These are phyloP conservation scores for Antigone vipio DNA, from an alignment of 2,113 vertebrate species.

Conservation along the genomic window DNA sequence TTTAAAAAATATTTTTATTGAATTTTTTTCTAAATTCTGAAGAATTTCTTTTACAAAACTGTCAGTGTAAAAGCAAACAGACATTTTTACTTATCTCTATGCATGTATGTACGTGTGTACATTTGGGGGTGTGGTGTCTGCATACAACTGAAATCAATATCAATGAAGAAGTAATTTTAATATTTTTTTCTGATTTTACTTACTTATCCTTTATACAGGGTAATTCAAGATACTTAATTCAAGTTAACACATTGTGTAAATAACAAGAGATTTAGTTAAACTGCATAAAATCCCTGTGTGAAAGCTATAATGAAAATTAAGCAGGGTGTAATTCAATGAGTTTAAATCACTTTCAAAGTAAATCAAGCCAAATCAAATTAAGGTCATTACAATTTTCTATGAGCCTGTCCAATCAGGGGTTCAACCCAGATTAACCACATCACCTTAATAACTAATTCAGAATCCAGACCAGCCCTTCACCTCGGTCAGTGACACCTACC, in stretches of 20 bases:
- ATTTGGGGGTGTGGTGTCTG: fast-evolving
- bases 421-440: neutral
- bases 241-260: neutral
- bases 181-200: neutral
- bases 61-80: neutral
- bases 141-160: neutral
- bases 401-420: neutral
- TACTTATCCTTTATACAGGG: neutral
- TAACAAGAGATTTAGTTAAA: slow-evolving; percentile 2
- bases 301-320: slow-evolving; percentile 43
- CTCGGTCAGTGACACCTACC: fast-evolving
- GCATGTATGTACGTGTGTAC: fast-evolving
- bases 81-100: neutral
- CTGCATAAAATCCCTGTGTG: neutral
- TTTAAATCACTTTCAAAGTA: neutral
- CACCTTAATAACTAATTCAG: neutral
- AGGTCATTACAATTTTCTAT: neutral
- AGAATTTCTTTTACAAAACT: neutral
- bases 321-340: slow-evolving; percentile 5
- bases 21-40: neutral
- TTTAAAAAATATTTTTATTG: fast-evolving
- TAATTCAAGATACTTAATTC: neutral
- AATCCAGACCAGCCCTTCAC: neutral
- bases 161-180: neutral
- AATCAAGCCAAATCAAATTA: slow-evolving; percentile 36